Evolutionary conservation across 2,888 invertebrate genomes (phyloP).

Genomic region (Muscina levida): DNA sequence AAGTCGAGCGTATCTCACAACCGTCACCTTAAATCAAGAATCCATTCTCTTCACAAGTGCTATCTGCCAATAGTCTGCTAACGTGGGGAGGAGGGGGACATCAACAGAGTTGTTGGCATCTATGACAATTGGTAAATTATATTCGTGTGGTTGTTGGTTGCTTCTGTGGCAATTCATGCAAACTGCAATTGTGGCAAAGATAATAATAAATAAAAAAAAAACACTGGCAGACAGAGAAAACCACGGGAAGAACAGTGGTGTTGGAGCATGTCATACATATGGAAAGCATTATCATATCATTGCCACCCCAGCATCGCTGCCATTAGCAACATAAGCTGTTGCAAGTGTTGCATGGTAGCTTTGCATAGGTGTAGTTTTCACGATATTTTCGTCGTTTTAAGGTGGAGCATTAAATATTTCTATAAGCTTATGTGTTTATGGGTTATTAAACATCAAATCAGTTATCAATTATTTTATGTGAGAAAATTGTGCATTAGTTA

Average conservation of each 20-base stretch:
- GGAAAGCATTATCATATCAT: not conserved
- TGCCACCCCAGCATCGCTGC: not conserved
- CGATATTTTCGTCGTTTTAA: not conserved
- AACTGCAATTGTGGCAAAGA: too few species aligned
- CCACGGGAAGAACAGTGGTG: too few species aligned
- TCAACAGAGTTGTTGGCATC: too few species aligned
- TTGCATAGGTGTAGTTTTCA: not conserved
- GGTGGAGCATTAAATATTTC: not conserved
- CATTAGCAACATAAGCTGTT: not conserved
- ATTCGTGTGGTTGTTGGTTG: too few species aligned
- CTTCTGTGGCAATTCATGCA: too few species aligned
- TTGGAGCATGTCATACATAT: too few species aligned
- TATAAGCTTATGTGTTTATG: not conserved
- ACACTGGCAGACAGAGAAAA: too few species aligned
- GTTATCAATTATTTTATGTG: not conserved
- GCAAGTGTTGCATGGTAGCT: not conserved
- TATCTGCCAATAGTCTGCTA: too few species aligned
- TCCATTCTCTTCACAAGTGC: too few species aligned
- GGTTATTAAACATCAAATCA: conserved; percentile 3
- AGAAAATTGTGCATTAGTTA: not conserved
- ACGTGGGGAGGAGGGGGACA: too few species aligned
- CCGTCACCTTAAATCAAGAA: not conserved
- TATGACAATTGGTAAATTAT: too few species aligned
- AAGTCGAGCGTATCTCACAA: not conserved
- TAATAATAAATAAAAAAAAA: too few species aligned